Evolutionary conservation across 1,140 invertebrate species (phyloP), one percentile per base, ranked within the genome.

Genomic region (Leptopilina boulardi): DNA sequence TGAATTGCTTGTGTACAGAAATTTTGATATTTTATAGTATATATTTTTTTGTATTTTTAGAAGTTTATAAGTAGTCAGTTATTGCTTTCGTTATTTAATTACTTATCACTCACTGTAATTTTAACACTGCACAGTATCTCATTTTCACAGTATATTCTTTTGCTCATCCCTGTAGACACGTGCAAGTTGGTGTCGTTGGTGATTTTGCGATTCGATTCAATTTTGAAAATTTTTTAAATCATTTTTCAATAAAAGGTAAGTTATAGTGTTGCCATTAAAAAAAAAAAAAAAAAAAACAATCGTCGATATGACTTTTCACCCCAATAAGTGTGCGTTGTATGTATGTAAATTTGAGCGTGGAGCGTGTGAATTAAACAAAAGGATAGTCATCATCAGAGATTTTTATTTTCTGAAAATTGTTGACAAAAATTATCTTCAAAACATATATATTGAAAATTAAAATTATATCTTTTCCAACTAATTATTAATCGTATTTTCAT

Each of bases 161-260:
- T 66, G 59, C 59, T 66, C 21, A 66, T 34, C 59, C 56, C 59
- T 34, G 59, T 66, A 66, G 59, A 66, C 13, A 66, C 59, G 23
- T 66, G 59, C 26, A 66, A 66, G 23, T 66, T 66, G 59, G 59
- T 66, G 59, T 59, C 47, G 47, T 51, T 51, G 47, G 47, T 51
- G 47, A 66, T 30, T 66, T 66, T 30, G 11, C 26, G 59, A 66
- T 66, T 66, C 26, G 59, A 15, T 66, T 30, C 23, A 66, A 30
- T 66, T 51, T 66, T 66, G 59, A n/a, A 51, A 44, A 71, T 44
- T 72, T 73, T 66, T 66, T 56, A 47, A 70, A 15, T 56, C 13
- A 11, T 70, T 70, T 70, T 18, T 19, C 18, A 38, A 34, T n/a
- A 72, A 38, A 11, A 74, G 71, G 71, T 79, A 76, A 76, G 74